A percentile compares a stretch with the other conserved stretches of the same genome.
phyloP scores from a whole-genome alignment of 53 echinoderm and acorn worm species.

The Echinometra lucunter region DNA sequence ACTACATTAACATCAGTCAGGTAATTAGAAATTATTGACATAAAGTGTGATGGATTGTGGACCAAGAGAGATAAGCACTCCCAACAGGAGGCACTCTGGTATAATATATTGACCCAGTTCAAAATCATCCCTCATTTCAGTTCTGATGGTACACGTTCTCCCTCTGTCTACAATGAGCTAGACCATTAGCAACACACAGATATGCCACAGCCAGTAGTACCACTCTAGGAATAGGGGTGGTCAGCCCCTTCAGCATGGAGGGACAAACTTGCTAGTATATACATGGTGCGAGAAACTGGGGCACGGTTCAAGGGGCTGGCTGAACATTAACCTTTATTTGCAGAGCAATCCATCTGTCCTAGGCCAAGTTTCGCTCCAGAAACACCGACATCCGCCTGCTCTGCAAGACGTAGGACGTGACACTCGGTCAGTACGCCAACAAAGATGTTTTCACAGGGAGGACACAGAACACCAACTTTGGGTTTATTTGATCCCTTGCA shows the following conservation, averaged over 20 bases:
- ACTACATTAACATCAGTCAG: neutral
- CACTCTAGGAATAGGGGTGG: neutral
- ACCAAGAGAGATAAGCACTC: slow-evolving; percentile 20
- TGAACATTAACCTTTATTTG: slow-evolving; percentile 68
- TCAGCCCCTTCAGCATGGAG: neutral
- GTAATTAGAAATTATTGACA: slow-evolving; percentile 50
- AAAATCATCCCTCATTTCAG: slow-evolving; percentile 23
- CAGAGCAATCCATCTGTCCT: slow-evolving; percentile 45
- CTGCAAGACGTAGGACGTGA: slow-evolving; percentile 10
- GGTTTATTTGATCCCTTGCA: slow-evolving; percentile 9
- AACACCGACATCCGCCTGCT: slow-evolving; percentile 41
- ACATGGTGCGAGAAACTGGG: slow-evolving; percentile 25
- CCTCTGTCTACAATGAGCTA: slow-evolving; percentile 26
- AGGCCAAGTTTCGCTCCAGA: slow-evolving; percentile 59
- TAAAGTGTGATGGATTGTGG: slow-evolving; percentile 47
- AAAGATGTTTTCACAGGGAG: slow-evolving; percentile 20
- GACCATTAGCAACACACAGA: neutral
- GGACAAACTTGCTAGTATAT: neutral
- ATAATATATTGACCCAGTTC: slow-evolving; percentile 27
- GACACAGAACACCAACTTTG: slow-evolving; percentile 24
- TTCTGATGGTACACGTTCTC: neutral
- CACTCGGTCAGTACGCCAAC: slow-evolving; percentile 39
- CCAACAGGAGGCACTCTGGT: neutral
- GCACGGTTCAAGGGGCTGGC: slow-evolving; percentile 65
- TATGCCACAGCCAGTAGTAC: neutral